phyloP scores from a whole-genome alignment of 2,888 invertebrate species.

The Limnephilus rhombicus region DNA sequence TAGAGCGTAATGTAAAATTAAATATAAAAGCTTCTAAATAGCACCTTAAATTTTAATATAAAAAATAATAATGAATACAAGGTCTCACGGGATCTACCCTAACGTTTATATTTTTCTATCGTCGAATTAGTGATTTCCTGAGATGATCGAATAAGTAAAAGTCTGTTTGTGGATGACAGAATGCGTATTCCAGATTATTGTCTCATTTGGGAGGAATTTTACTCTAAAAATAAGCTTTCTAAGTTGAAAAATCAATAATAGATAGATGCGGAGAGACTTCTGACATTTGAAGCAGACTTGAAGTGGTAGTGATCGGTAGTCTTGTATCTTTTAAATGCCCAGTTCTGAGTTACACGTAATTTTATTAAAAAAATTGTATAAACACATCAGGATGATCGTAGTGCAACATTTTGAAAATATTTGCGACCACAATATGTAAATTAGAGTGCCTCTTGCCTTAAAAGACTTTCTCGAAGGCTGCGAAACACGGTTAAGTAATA shows the following conservation, averaged over 20 bases:
- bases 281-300: background rate
- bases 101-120: background rate
- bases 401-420: slow-evolving; percentile 67
- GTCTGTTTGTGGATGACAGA: background rate
- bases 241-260: background rate
- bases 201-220: background rate
- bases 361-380: background rate
- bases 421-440: slow-evolving; percentile 80
- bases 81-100: background rate
- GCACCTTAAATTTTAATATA: background rate
- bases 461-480: slow-evolving; percentile 80
- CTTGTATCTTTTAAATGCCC: slow-evolving; percentile 18
- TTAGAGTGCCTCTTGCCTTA: slow-evolving; percentile 82
- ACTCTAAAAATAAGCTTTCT: background rate
- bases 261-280: background rate
- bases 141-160: background rate
- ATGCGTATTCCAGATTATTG: background rate
- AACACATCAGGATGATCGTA: slow-evolving; percentile 68
- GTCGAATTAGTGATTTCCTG: background rate
- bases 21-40: background rate
- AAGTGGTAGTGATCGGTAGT: slow-evolving; percentile 14
- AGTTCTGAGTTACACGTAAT: slow-evolving; percentile 3
- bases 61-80: background rate
- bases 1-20: background rate
- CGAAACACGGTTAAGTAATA: slow-evolving; percentile 76